Evolutionary conservation across 2,888 invertebrate species (phyloP).

Genomic region (Sabellastarte sp.): DNA sequence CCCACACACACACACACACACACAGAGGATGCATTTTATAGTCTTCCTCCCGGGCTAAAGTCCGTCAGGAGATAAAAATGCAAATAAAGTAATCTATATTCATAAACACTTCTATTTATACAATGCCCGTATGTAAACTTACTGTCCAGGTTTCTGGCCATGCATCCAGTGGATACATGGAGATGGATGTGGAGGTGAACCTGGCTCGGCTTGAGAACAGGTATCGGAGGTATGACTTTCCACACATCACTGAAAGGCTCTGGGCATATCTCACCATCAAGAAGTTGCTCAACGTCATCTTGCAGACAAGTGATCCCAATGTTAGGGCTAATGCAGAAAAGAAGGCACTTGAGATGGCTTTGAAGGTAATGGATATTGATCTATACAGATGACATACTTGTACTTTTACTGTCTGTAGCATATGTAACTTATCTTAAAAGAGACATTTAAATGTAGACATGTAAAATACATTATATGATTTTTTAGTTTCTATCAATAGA

Average conservation of each 20-base stretch:
- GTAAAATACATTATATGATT: too few species aligned
- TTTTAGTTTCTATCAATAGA: too few species aligned
- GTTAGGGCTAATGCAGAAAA: constrained; percentile 31
- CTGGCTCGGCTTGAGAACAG: constrained; percentile 6
- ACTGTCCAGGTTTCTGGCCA: constrained; percentile 9
- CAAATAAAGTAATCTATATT: too few species aligned
- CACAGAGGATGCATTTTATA: too few species aligned
- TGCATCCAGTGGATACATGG: constrained; percentile 13
- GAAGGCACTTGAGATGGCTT: constrained; percentile 34
- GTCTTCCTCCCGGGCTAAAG: too few species aligned
- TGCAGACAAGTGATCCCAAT: constrained; percentile 27
- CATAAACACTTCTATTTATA: too few species aligned
- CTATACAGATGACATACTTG: neutral
- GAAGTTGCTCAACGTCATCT: constrained; percentile 33
- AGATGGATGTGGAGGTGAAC: constrained; percentile 9
- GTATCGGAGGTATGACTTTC: neutral
- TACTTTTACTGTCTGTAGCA: neutral
- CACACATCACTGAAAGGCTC: constrained; percentile 36
- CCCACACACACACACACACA: too few species aligned
- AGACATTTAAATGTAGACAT: too few species aligned
- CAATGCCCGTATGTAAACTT: neutral
- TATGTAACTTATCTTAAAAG: neutral
- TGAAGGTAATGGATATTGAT: constrained; percentile 31
- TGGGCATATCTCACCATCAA: constrained; percentile 48
- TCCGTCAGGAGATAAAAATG: too few species aligned